phyloP scores from a whole-genome alignment of 2,797 vertebrate genomes.

The Takifugu ocellatus region DNA sequence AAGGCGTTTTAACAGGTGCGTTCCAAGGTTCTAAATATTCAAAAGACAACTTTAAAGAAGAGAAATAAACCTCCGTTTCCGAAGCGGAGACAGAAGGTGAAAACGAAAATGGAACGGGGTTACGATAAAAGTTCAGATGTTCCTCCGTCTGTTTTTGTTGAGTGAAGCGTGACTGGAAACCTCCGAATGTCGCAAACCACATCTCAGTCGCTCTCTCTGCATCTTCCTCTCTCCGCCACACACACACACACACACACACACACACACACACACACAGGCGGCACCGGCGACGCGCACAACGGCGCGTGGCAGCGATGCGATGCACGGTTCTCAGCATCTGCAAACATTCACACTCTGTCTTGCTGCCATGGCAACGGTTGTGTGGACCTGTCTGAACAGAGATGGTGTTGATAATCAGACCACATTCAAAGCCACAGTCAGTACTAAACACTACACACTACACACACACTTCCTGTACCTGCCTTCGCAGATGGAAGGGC shows the following conservation, averaged over 20 bases:
- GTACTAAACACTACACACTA: constrained; percentile 25
- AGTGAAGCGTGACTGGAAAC: constrained; percentile 58
- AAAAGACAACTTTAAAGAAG: too few relatives aligned
- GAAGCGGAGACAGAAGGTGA: constrained; percentile 17
- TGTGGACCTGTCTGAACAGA: constrained; percentile 5
- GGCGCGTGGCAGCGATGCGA: constrained; percentile 33
- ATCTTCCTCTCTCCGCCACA: too few relatives aligned
- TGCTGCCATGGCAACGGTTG: not conserved
- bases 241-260: not conserved
- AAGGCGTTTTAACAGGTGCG: too few relatives aligned
- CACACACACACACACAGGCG: not conserved
- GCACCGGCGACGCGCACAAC: constrained; percentile 8
- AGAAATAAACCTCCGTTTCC: too few relatives aligned
- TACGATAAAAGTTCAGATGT: constrained; percentile 48
- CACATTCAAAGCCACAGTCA: constrained; percentile 37
- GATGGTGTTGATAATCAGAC: constrained; percentile 23
- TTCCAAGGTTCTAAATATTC: too few relatives aligned
- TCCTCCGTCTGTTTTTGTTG: constrained; percentile 28
- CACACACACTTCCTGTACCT: constrained; percentile 30
- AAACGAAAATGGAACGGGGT: constrained; percentile 32
- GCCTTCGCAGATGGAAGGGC: constrained; percentile 15
- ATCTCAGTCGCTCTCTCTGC: constrained; percentile 1
- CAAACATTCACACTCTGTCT: constrained; percentile 8
- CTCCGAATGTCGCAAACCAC: constrained; percentile 45
- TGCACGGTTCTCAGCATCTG: constrained; percentile 12